phyloP scores from a whole-genome alignment of 1,140 invertebrate genomes.

The Drosophila mayri region DNA sequence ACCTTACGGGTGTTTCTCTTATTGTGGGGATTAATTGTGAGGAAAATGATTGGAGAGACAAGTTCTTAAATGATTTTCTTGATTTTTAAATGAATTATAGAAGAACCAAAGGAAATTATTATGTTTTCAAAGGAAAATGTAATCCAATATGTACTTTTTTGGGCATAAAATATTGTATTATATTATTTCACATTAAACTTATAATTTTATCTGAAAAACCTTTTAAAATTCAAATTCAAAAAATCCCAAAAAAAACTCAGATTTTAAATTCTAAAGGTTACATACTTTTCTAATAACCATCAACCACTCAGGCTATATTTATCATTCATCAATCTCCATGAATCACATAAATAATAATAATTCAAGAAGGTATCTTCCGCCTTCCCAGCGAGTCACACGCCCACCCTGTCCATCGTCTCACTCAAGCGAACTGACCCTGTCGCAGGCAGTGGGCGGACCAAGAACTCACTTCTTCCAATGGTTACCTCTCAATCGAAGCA shows the following conservation, averaged over 20 bases:
- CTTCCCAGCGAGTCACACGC: constrained; percentile 40
- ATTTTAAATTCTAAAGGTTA: background rate
- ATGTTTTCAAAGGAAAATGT: background rate
- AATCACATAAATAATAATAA: constrained; percentile 20
- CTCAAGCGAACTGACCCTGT: constrained; percentile 30
- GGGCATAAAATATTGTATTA: background rate
- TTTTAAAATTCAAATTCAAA: too few relatives aligned
- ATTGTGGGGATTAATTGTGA: background rate
- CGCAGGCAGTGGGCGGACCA: constrained; percentile 29
- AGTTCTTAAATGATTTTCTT: background rate
- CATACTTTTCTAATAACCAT: background rate
- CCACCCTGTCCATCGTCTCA: constrained; percentile 28
- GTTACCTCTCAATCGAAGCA: constrained; percentile 34
- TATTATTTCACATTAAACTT: too few relatives aligned
- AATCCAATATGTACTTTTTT: background rate
- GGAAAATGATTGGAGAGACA: background rate
- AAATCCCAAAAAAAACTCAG: background rate
- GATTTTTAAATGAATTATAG: background rate
- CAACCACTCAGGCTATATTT: constrained; percentile 18
- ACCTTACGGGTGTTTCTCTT: constrained; percentile 1
- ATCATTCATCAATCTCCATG: constrained; percentile 16
- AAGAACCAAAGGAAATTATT: background rate
- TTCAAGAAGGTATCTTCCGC: constrained; percentile 37
- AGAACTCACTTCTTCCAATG: constrained; percentile 28
- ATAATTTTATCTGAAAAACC: background rate